Evolutionary conservation across 2,113 vertebrate genomes (phyloP), one percentile per base, ranked within the genome.

Genomic region (Erpornis zantholeuca): DNA sequence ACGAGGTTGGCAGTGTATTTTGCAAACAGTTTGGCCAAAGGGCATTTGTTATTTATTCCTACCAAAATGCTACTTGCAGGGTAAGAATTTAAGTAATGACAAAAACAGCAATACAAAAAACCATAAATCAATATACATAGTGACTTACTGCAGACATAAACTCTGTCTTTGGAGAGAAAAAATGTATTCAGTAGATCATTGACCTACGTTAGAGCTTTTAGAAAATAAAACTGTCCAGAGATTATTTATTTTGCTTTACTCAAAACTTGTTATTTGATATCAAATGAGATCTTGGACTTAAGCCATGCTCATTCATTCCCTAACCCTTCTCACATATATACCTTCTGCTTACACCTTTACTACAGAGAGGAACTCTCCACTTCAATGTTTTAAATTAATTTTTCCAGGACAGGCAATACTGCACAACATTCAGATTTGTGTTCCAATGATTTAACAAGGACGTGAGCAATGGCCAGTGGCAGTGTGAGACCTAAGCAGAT

Each of bases 361-460:
- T 85, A 28, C 25, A 69, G 73, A 89, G 22, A 72, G 27, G 9
- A 88, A 31, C 31, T 87, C 36, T 85, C 28, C 16, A 33, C 35
- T 90, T 82, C 20, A 16, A 8, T 44, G 24, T 52, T 92, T 75
- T 31, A 75, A 92, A 71, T 8, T 0, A 45, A 3, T 69, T 93
- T 68, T 83, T 84, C 68, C 49, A 53, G n/a, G 53, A 53, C 44
- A 64, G 49, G 47, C 72, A 90, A 78, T 68, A 49, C 59, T 15
- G 4, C 7, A 49, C 9, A 81, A n/a, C 59, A 47, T 81, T 86
- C 15, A 44, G 57, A 63, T 49, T 83, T 75, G 24, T 92, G 71
- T 83, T 85, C 47, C 82, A 90, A 6, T 90, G 68, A 90, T 92
- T 94, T 93, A 92, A 96, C 90, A 84, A 80, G 68, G 69, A 81